Conservation (phyloP, 2,888 invertebrate species). For the Polydesmus complanatus region DNA sequence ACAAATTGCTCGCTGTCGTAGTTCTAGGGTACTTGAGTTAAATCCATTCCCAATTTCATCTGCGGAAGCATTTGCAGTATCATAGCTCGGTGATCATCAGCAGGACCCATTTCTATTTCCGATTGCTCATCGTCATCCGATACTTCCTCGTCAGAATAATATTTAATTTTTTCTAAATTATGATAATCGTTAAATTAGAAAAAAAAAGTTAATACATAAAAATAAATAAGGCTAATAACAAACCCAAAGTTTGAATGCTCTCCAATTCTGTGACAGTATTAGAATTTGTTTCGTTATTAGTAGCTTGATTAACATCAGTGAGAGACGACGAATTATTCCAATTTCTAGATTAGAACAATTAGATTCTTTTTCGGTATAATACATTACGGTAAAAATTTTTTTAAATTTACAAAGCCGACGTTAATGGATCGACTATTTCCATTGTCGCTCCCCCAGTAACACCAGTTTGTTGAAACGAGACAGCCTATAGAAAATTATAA, state of each 20-base stretch:
- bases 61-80: slow-evolving; percentile 37
- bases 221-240: neutral
- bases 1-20: neutral
- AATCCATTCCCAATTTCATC: slow-evolving; percentile 39
- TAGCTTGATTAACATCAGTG: neutral
- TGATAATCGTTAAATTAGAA: neutral
- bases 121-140: slow-evolving; percentile 23
- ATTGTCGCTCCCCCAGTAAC: slow-evolving; percentile 16
- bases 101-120: slow-evolving; percentile 31
- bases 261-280: neutral
- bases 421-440: slow-evolving; percentile 15
- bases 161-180: neutral
- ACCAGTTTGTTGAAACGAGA: slow-evolving; percentile 12
- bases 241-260: neutral
- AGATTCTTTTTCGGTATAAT: neutral
- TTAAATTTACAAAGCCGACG: slow-evolving; percentile 13
- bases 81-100: slow-evolving; percentile 34
- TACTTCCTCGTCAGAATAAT: slow-evolving; percentile 21
- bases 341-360: neutral
- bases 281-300: neutral
- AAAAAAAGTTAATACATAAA: neutral
- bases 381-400: neutral
- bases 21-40: slow-evolving; percentile 32
- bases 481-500: slow-evolving; percentile 16
- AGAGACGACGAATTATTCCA: slow-evolving; percentile 12